Base-by-base conservation (phyloP, 1,140 invertebrate species). In the Hydropsyche tenuis region DNA sequence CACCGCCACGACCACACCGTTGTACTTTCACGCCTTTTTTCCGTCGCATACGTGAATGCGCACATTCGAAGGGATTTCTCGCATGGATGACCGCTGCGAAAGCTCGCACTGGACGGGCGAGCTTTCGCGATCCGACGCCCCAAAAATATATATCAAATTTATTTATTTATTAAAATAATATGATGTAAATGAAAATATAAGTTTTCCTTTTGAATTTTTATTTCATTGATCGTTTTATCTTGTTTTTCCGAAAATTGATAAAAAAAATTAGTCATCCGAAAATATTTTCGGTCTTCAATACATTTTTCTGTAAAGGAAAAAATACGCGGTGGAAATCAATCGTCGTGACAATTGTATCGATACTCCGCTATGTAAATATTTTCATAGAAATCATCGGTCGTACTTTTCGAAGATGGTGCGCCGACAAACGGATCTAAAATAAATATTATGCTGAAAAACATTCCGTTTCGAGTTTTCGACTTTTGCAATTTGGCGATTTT, bases 1-100 rank as follows among this genome's bases (percentile, higher is more conserved):
- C 68, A 70, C 3, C 20, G 16, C 16, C 23, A 42, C n/a, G 56
- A 25, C 37, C 68, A 7, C 65, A 45, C n/a, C 6, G 11, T 48
- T 23, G 4, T 42, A 70, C 20, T 56, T 56, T 70, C 68, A 37
- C 68, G 68, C 68, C 48, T 42, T 51, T 56, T 56, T 70, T 46
- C 14, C 20, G 9, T 16, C 22, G 12, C 43, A 69, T 14, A 3
- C 63, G 37, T 25, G 30, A 37, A 3, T 63, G 20, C 16, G 48
- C 48, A 14, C 3, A 37, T 37, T 37, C 30, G 3, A n/a, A 3
- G 30, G 30, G 30, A 37, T 37, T 53, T 53, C 20, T 53, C 48
- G 48, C 48, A 2, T 20, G 48, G 6, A 9, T 20, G 16, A 1
- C 6, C 20, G 9, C 20, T 6, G 20, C 48, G 9, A 53, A 53